phyloP scores from a whole-genome alignment of 2,797 vertebrate genomes.

The Tadarida brasiliensis region DNA sequence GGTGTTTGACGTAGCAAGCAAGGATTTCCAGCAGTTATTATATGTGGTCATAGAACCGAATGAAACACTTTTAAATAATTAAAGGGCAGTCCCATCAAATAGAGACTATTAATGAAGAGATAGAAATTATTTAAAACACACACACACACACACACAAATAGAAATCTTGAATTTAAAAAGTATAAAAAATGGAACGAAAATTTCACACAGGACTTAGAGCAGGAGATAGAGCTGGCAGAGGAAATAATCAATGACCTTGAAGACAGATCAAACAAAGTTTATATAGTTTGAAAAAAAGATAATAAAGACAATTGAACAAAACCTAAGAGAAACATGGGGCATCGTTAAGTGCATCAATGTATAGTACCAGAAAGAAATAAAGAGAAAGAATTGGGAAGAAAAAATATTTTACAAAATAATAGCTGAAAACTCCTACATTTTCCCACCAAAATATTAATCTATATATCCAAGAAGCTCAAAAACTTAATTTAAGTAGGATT shows the following conservation, averaged over 20 bases:
- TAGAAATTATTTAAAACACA: neutral
- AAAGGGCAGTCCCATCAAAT: neutral
- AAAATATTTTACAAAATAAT: neutral
- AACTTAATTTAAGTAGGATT: neutral
- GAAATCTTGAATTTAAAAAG: neutral
- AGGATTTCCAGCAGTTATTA: neutral
- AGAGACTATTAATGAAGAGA: neutral
- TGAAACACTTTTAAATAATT: slow-evolving; percentile 19
- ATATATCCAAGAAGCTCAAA: neutral
- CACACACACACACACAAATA: neutral
- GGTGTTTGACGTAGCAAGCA: neutral
- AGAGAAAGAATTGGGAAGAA: neutral
- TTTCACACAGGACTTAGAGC: neutral
- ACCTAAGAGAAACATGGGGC: neutral
- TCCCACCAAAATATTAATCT: neutral
- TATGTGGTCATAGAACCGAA: neutral
- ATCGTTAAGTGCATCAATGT: neutral
- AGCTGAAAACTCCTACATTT: neutral
- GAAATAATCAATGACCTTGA: neutral
- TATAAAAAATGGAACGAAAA: neutral
- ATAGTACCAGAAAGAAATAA: neutral
- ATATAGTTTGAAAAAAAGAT: neutral
- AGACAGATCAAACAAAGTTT: neutral
- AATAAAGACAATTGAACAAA: neutral
- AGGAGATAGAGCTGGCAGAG: neutral